Evolutionary conservation across 2,113 vertebrate species (phyloP).

Genomic region (Cynoglossus semilaevis): DNA sequence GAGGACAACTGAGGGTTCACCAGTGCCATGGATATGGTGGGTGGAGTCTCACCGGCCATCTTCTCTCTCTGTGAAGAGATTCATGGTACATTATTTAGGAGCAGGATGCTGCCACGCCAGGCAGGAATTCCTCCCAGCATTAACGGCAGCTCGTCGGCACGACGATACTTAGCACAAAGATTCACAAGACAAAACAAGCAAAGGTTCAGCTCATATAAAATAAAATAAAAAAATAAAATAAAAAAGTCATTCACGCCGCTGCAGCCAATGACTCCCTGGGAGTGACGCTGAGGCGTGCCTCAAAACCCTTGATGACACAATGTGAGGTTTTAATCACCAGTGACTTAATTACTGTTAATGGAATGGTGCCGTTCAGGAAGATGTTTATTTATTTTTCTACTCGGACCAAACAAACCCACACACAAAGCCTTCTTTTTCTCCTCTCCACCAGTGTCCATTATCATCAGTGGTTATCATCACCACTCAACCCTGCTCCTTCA

Average conservation of each 20-base stretch:
- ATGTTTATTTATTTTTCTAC: background rate
- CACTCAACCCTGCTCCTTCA: constrained; percentile 26
- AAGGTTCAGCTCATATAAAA: too few relatives aligned
- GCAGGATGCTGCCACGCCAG: background rate
- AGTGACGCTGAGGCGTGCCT: constrained; percentile 30
- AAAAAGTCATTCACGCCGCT: constrained; percentile 13
- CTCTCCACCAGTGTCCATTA: constrained; percentile 11
- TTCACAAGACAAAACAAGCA: too few relatives aligned
- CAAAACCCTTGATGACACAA: background rate
- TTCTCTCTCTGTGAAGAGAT: constrained; percentile 59
- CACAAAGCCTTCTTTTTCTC: constrained; percentile 4
- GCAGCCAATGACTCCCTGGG: background rate
- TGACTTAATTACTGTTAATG: background rate
- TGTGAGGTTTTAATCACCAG: constrained; percentile 5
- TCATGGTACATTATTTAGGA: background rate
- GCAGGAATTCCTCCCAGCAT: background rate
- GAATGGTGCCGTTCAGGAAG: background rate
- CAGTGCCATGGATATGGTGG: constrained; percentile 75
- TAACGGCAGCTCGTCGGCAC: background rate
- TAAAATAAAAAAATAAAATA: too few relatives aligned
- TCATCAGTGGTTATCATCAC: constrained; percentile 12
- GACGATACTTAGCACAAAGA: too few relatives aligned
- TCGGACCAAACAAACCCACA: constrained; percentile 7
- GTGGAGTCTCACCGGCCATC: constrained; percentile 67
- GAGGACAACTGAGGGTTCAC: constrained; percentile 70